Evolutionary conservation across 2,888 invertebrate species (phyloP).

Genomic region (Ptychoptera albimana): DNA sequence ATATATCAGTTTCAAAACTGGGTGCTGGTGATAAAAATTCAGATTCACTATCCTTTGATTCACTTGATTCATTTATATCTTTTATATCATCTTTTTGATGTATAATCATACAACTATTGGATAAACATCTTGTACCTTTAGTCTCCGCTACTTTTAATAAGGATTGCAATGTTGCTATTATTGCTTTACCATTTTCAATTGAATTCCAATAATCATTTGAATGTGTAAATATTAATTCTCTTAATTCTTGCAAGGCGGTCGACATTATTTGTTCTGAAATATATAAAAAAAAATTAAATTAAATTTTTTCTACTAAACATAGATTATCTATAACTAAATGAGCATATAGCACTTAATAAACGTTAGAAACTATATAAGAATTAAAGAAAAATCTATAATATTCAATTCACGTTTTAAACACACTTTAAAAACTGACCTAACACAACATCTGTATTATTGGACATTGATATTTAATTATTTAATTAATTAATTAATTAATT

Average conservation of each 20-base stretch:
- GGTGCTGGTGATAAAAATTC: conserved; percentile 7
- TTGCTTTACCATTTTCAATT: conserved; percentile 20
- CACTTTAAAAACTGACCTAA: neutral
- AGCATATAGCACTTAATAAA: too few species aligned
- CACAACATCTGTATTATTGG: neutral
- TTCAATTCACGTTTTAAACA: neutral
- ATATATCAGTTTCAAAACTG: conserved; percentile 20
- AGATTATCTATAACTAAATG: too few species aligned
- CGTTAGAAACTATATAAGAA: too few species aligned
- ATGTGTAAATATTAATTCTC: conserved; percentile 21
- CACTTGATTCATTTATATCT: conserved; percentile 10
- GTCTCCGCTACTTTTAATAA: conserved; percentile 26
- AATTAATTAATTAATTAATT: too few species aligned
- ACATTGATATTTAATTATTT: too few species aligned
- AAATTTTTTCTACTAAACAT: too few species aligned
- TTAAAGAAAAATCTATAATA: neutral
- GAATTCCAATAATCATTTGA: conserved; percentile 20
- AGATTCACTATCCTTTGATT: neutral
- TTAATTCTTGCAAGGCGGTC: conserved; percentile 15
- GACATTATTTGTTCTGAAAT: conserved; percentile 7
- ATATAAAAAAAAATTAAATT: too few species aligned
- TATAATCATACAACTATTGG: neutral
- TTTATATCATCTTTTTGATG: neutral
- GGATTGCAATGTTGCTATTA: conserved; percentile 26
- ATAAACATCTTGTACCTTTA: neutral